Base-by-base conservation (phyloP, 2,888 invertebrate species). In the Scrobipalpa costella region DNA sequence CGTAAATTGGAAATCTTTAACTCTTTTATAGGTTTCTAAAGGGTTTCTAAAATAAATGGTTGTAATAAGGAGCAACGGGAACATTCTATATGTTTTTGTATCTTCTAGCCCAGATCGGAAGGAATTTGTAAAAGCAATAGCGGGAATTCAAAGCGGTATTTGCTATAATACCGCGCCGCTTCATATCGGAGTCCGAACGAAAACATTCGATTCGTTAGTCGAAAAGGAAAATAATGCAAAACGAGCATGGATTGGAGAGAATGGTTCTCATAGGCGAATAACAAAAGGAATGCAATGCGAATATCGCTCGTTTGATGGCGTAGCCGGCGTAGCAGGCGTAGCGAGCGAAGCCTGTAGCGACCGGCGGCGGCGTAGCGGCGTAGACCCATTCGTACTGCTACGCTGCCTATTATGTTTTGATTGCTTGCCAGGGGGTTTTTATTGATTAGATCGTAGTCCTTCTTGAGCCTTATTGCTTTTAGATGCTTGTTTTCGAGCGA, bases 141-240 rank as follows among this genome's bases (percentile, higher is more conserved):
- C 55, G 9, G 50, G 65, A 64, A 64, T 59, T 47, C 44, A 59
- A 47, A 58, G 58, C 36, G 19, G 17, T 55, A 55, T 59, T 49
- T 68, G 69, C 72, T 71, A 73, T 71, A 73, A 74, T 60, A 34
- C 60, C 49, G 49, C 34, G 19, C 27, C 49, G 33, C 15, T 57
- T 13, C 57, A 76, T 76, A 79, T 79, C 80, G 76, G 77, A 78
- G 78, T 79, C 78, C 80, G 76, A 83, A 81, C 78, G 80, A 81
- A 75, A 86, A 84, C 84, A 81, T 85, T 84, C 84, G 80, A 88
- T 90, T 89, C 87, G 88, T 86, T 88, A 86, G 86, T 79, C 76
- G 74, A 79, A 85, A 85, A 89, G 83, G 77, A 83, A 84, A 87
- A 85, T 84, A 85, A 88, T 87, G 82, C 81, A 84, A 86, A 88